Evolutionary conservation across 2,797 vertebrate species (phyloP), one percentile per base, ranked within the genome.

Genomic region (Menidia menidia): DNA sequence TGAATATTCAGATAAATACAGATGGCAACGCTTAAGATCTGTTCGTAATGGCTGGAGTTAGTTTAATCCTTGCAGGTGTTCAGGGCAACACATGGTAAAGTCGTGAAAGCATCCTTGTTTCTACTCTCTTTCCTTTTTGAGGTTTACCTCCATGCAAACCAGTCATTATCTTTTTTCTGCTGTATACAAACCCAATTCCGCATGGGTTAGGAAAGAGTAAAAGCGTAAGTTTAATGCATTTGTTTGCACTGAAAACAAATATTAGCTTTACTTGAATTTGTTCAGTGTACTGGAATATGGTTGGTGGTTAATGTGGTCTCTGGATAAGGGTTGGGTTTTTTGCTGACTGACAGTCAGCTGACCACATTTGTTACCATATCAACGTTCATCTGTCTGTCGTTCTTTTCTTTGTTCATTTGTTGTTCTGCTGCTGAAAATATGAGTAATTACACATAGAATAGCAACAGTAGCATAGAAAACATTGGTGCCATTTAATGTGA

Each of bases 1-100:
- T 82, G 77, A 79, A 91, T 85, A 91, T 93, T 91, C 59, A 88
- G 89, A 89, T 89, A 14, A 83, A 91, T 92, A 85, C 84, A 93
- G 93, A 92, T 89, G 71, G 41, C 14, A 69, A 80, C 89, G 78
- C 78, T 79, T 67, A 65, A 78, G 70, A 78, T 88, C 72, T 45
- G 62, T 82, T 79, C 75, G 63, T 81, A 62, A 75, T 86, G 70
- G 91, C 93, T 91, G 55, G 54, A 73, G 69, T 82, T 85, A 75
- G 79, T 66, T 71, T 54, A 60, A 59, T 79, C 54, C 57, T 73
- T 84, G 48, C 43, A 47, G n/a, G 78, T 61, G 58, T 62, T 76
- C 79, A 55, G 63, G 53, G 53, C 50, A 39, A 53, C 12, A 15
- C 71, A 75, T 75, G 76, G 87, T 73, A 73, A 68, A 73, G 53